Evolutionary conservation across 2,113 vertebrate genomes (phyloP).

Genomic region (Grammomys dolichurus): DNA sequence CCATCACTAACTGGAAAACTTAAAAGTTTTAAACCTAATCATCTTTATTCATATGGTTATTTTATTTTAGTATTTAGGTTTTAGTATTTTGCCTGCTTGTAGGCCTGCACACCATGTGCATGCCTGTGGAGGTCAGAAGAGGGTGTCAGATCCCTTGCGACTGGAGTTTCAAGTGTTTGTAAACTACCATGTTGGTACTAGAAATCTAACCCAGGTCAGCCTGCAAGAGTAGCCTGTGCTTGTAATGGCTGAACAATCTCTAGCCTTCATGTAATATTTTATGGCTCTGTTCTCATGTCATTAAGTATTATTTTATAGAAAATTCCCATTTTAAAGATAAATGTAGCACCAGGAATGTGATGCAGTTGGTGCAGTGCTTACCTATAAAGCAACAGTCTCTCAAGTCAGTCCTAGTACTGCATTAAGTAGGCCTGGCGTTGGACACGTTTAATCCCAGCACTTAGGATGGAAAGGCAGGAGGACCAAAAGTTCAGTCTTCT

Average conservation of each 20-base stretch:
- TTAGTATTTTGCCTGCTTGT: not conserved
- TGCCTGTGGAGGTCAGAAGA: not conserved
- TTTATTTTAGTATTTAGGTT: not conserved
- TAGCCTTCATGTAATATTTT: constrained; percentile 22
- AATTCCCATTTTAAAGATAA: constrained; percentile 20
- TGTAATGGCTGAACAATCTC: not conserved
- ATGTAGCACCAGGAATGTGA: not conserved
- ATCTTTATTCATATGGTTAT: not conserved
- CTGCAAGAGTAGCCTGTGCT: not conserved
- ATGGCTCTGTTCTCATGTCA: constrained; percentile 14
- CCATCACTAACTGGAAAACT: not conserved
- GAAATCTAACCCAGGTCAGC: not conserved
- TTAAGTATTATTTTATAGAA: constrained; percentile 51
- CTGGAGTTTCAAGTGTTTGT: not conserved
- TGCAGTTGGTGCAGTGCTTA: not conserved
- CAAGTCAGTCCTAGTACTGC: not conserved
- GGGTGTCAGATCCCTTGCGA: not conserved
- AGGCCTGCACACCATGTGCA: not conserved
- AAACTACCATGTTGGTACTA: not conserved
- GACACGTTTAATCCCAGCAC: not conserved
- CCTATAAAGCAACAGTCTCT: not conserved
- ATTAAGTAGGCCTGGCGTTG: not conserved
- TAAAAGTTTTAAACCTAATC: not conserved
- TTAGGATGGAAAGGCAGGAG: not conserved
- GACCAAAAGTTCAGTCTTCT: not conserved